Conservation (phyloP, 2,888 invertebrate genomes). For the Deroplatys truncata region DNA sequence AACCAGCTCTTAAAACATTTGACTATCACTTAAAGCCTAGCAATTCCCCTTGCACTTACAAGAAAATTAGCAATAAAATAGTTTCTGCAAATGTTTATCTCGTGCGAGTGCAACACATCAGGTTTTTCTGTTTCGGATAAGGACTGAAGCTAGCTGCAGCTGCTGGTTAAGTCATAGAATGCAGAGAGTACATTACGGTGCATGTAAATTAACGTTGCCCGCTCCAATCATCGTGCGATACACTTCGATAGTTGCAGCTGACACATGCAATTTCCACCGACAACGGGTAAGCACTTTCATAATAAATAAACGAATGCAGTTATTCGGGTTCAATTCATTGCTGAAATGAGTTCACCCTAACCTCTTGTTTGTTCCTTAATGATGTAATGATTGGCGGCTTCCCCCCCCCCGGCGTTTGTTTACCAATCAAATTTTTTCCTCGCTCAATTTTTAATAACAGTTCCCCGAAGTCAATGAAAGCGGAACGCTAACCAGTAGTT, state of each 20-base stretch:
- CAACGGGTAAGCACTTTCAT: background rate
- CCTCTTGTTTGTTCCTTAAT: background rate
- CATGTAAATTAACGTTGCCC: background rate
- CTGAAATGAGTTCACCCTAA: background rate
- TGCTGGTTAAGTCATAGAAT: background rate
- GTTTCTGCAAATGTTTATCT: too few relatives aligned
- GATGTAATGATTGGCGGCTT: background rate
- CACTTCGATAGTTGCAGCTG: background rate
- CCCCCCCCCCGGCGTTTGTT: too few relatives aligned
- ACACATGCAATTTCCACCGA: background rate
- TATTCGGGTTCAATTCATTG: background rate
- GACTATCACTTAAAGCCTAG: too few relatives aligned
- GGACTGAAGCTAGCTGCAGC: background rate
- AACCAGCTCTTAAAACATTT: too few relatives aligned
- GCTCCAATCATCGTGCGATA: background rate
- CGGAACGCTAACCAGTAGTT: background rate
- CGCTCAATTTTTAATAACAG: background rate
- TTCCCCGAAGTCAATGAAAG: background rate
- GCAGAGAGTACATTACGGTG: background rate
- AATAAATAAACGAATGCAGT: background rate
- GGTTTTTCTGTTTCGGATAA: background rate
- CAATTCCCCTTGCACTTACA: too few relatives aligned
- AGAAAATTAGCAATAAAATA: too few relatives aligned
- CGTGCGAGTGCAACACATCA: too few relatives aligned
- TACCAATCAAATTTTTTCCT: background rate